Conservation (phyloP, 2,113 vertebrate species). For the Zeus faber region DNA sequence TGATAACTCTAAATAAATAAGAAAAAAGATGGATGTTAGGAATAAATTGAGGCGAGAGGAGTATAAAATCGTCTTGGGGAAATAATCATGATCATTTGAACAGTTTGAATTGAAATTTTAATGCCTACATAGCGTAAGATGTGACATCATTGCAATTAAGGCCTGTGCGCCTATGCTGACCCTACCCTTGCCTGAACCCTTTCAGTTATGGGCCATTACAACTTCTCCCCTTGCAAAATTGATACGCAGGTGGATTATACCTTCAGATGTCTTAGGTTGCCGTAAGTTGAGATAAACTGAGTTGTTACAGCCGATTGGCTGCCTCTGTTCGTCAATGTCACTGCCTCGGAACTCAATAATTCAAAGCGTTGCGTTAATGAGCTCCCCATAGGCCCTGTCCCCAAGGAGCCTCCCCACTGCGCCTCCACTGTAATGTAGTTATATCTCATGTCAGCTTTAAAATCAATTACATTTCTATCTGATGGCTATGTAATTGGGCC, state of each 20-base stretch:
- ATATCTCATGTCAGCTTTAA: constrained; percentile 80
- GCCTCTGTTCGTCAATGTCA: constrained; percentile 64
- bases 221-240: constrained; percentile 60
- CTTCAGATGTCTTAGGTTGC: constrained; percentile 60
- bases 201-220: constrained; percentile 69
- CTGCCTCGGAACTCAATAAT: constrained; percentile 68
- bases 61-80: no score
- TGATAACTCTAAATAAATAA: no score
- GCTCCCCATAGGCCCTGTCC: constrained; percentile 69
- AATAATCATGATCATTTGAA: no score
- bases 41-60: no score
- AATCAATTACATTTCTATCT: constrained; percentile 81
- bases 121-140: no score
- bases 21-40: no score
- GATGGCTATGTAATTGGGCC: constrained; percentile 74
- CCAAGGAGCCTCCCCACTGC: constrained; percentile 58
- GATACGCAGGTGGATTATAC: constrained; percentile 45
- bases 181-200: constrained; percentile 45
- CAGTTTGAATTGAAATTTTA: no score
- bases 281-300: constrained; percentile 71
- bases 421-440: constrained; percentile 72
- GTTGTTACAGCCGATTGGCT: constrained; percentile 60
- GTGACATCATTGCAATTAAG: no score
- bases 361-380: constrained; percentile 75
- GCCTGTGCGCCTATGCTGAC: constrained; percentile 8